Percentiles rank a stretch among this genome's conserved stretches.
Evolutionary conservation across 2,113 vertebrate species (phyloP).

Genomic region (Psittacula cyanocephala): DNA sequence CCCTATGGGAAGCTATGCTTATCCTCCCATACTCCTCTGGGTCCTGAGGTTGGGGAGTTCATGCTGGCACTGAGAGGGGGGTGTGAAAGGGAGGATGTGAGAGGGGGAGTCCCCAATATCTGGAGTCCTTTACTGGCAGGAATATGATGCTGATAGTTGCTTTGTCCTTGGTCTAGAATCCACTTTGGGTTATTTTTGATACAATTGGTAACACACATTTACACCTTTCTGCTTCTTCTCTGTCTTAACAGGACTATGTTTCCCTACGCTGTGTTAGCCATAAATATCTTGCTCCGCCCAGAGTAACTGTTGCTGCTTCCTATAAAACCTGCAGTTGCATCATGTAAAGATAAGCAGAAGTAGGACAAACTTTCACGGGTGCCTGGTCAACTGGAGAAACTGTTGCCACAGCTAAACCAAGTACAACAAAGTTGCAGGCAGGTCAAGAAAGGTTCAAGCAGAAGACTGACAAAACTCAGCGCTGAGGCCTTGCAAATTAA

Average conservation of each 20-base stretch:
- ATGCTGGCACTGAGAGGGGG: accelerated
- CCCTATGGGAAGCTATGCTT: neutral
- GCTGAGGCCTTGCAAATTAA: neutral
- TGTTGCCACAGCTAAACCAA: neutral
- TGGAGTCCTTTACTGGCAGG: neutral
- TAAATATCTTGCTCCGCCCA: neutral
- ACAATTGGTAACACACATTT: neutral
- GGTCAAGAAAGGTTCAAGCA: neutral
- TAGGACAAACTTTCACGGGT: neutral
- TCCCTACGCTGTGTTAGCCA: neutral
- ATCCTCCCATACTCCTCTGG: neutral
- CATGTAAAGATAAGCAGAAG: neutral
- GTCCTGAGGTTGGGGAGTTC: neutral
- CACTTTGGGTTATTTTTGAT: neutral
- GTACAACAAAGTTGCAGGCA: neutral
- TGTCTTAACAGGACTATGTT: neutral
- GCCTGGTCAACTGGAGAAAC: neutral
- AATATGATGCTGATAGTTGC: neutral
- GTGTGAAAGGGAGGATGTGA: accelerated
- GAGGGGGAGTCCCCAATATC: neutral
- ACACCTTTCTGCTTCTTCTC: neutral
- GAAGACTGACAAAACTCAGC: neutral
- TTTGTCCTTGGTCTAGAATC: neutral
- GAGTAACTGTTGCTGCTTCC: neutral
- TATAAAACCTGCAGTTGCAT: neutral